These are phyloP conservation scores for Drosophila monieri DNA, from an alignment of 2,888 invertebrate genomes.

Conservation along the genomic window DNA sequence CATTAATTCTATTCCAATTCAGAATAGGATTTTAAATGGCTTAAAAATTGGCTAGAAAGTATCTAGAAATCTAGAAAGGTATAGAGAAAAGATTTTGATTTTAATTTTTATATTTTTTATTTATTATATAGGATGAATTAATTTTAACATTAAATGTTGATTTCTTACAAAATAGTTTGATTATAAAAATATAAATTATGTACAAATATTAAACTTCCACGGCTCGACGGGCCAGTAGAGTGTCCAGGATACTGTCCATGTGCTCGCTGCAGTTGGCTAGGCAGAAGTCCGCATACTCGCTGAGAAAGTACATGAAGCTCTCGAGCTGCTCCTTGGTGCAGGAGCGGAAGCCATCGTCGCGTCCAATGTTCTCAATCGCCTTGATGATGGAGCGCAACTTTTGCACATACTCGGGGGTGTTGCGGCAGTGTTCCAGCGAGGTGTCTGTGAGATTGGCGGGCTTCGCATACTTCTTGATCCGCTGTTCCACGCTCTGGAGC, in stretches of 20 bases:
- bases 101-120: slow-evolving; percentile 34
- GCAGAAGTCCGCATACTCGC: slow-evolving; percentile 79
- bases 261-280: slow-evolving; percentile 75
- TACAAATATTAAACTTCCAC: slow-evolving; percentile 57
- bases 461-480: slow-evolving; percentile 63
- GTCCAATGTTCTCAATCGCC: slow-evolving; percentile 72
- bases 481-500: slow-evolving; percentile 65
- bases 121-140: slow-evolving; percentile 37
- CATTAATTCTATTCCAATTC: too few species aligned
- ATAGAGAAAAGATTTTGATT: slow-evolving; percentile 18
- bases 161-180: slow-evolving; percentile 25
- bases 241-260: slow-evolving; percentile 75
- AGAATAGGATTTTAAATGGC: too few species aligned
- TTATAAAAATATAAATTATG: background rate
- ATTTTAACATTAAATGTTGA: slow-evolving; percentile 68
- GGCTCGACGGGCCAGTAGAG: slow-evolving; percentile 61
- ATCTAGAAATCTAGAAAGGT: too few species aligned
- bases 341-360: slow-evolving; percentile 67
- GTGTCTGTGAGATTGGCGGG: slow-evolving; percentile 46
- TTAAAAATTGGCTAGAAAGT: too few species aligned
- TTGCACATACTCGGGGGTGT: slow-evolving; percentile 63
- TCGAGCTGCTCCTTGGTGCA: slow-evolving; percentile 76
- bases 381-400: slow-evolving; percentile 66
- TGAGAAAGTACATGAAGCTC: slow-evolving; percentile 76
- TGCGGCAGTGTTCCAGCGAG: slow-evolving; percentile 57